These are phyloP conservation scores for Aurelia coerulea DNA, from an alignment of 30 jellyfish, hydroid and myxozoan genomes.

Conservation along the genomic window DNA sequence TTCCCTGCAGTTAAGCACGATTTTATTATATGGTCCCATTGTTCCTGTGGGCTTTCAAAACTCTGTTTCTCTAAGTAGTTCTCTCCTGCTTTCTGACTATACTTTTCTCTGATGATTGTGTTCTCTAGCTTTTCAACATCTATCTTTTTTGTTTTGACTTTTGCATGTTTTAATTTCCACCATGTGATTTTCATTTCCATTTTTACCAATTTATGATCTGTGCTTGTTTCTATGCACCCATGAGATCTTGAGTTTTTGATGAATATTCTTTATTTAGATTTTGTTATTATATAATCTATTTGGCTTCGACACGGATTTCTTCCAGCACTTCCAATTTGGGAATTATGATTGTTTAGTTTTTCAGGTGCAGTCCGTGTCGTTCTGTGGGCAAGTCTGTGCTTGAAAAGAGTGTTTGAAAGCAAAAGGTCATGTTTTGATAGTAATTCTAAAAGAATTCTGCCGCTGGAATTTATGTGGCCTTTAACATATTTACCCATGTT, in stretches of 20 bases:
- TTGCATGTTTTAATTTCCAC: constrained; percentile 43
- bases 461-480: too few relatives aligned
- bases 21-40: not conserved
- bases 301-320: constrained; percentile 54
- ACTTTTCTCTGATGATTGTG: constrained; percentile 41
- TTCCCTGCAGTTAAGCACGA: constrained; percentile 37
- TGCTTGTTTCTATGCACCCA: constrained; percentile 52
- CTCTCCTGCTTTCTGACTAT: constrained; percentile 32
- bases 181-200: constrained; percentile 17
- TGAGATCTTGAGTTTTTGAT: constrained; percentile 53
- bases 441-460: too few relatives aligned
- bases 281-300: constrained; percentile 42
- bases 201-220: constrained; percentile 50
- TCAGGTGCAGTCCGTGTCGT: constrained; percentile 72
- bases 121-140: constrained; percentile 43
- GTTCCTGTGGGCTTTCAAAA: constrained; percentile 2
- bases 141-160: constrained; percentile 41
- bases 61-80: constrained; percentile 18
- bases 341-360: not conserved
- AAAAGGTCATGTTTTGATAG: too few relatives aligned
- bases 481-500: too few relatives aligned
- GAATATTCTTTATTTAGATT: constrained; percentile 10
- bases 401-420: constrained; percentile 49
- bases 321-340: constrained; percentile 12
- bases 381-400: constrained; percentile 58